Evolutionary conservation across 2,888 invertebrate species (phyloP), one percentile per base, ranked within the genome.

Genomic region (Trichopria drosophilae): DNA sequence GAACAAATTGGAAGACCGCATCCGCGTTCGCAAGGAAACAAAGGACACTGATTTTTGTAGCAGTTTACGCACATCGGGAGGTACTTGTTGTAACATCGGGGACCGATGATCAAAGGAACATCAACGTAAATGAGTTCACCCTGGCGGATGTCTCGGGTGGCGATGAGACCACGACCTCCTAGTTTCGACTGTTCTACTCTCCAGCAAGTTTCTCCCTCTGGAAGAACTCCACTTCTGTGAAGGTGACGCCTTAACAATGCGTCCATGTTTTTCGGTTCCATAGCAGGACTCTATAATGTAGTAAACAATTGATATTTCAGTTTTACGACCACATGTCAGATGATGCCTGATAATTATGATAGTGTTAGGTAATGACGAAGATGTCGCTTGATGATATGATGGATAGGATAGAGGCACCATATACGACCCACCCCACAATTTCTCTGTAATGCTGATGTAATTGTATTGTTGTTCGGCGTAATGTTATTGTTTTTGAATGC

Each of bases 41-140:
- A 60, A 3, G 67, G 60, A 48, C 71, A 71, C 4, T 59, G 60
- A 47, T 73, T 72, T 59, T 79, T 81, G 61, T 80, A 82, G 66
- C 88, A 90, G 59, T 80, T 81, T 1, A 84, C 81, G 71, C 89
- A 89, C 65, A 83, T 79, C 48, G 81, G 80, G 13, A 80, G 71
- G 26, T 76, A 76, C 46, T 66, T 67, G 42, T 75, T 76, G 43
- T 80, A 78, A 26, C 81, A 79, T 35, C 87, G 81, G 0, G 88
- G 88, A 0, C 90, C 90, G 40, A 82, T 72, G 31, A 90, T 78
- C 32, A 90, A 72, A 1, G 90, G 85, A 44, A 77, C 78, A 69
- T 90, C 90, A 9, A 80, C 78, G 66, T 86, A 88, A 41, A 91
- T 81, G 22, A 86, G 71, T 72, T 89, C 87, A 28, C 88, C 87